A percentile compares a stretch with the other conserved stretches of the same genome.
Conservation (phyloP, 1,140 invertebrate genomes). For the Drosophila navojoa region DNA sequence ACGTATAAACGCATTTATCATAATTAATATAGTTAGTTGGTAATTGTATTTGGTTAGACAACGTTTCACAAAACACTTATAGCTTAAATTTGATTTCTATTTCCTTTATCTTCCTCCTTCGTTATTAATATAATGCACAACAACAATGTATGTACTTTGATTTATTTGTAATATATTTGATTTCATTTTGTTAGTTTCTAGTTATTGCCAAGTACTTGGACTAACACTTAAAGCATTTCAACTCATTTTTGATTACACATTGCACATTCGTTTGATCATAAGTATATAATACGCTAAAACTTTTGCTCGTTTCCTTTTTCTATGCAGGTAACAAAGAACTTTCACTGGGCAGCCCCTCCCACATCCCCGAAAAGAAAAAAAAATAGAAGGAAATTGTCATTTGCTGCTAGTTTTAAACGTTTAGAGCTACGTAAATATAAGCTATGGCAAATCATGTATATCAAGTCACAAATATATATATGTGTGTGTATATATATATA, state of each 20-base stretch:
- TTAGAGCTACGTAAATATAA: slow-evolving; percentile 27
- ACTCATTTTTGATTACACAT: slow-evolving; percentile 60
- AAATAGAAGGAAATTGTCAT: neutral
- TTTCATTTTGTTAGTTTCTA: slow-evolving; percentile 55
- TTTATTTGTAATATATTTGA: slow-evolving; percentile 23
- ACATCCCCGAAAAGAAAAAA: slow-evolving; percentile 26
- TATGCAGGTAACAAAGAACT: slow-evolving; percentile 56
- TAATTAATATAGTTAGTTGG: slow-evolving; percentile 55
- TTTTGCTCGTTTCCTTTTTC: slow-evolving; percentile 30
- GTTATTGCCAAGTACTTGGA: slow-evolving; percentile 57
- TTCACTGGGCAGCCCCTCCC: slow-evolving; percentile 43
- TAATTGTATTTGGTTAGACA: slow-evolving; percentile 76
- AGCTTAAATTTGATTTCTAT: slow-evolving; percentile 46
- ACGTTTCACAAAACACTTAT: slow-evolving; percentile 78
- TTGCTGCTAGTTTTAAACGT: slow-evolving; percentile 14
- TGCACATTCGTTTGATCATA: slow-evolving; percentile 53
- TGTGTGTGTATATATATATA: slow-evolving; percentile 9
- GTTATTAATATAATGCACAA: slow-evolving; percentile 57
- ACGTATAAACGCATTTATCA: slow-evolving; percentile 71
- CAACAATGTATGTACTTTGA: slow-evolving; percentile 36
- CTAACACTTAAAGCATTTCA: slow-evolving; percentile 69
- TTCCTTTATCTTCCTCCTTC: neutral
- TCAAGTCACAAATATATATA: slow-evolving; percentile 40
- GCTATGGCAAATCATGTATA: slow-evolving; percentile 67
- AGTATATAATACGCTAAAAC: slow-evolving; percentile 11